Percentiles rank a stretch among this genome's conserved stretches.
phyloP scores from a whole-genome alignment of 2,113 vertebrate species.

The Crotalus helleri region DNA sequence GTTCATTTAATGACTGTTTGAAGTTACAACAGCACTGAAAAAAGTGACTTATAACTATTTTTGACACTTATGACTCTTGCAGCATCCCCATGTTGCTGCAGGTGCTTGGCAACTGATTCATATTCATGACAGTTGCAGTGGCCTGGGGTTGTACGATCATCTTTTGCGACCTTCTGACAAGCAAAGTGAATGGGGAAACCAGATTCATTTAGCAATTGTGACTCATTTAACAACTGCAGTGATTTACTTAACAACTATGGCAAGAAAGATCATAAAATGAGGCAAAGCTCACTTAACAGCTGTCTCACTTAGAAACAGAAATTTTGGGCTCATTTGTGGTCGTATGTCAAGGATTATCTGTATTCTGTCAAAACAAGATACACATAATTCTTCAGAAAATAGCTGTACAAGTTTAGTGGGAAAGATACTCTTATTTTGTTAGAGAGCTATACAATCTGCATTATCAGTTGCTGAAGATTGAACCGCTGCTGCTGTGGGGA shows the following conservation, averaged over 20 bases:
- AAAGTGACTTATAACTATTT: neutral
- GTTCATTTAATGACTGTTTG: neutral
- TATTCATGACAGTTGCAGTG: neutral
- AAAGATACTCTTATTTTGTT: neutral
- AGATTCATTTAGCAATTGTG: neutral
- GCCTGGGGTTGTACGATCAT: neutral
- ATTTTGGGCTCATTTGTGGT: neutral
- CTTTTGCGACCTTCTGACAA: neutral
- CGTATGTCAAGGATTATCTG: neutral
- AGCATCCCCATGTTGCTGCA: neutral
- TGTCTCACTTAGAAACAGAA: neutral
- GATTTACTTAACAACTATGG: neutral
- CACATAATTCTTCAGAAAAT: neutral
- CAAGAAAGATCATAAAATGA: neutral
- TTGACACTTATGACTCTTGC: neutral
- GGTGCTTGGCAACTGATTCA: neutral
- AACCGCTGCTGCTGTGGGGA: neutral
- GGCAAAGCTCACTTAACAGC: neutral
- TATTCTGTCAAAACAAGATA: neutral
- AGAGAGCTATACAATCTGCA: neutral
- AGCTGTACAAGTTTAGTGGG: neutral
- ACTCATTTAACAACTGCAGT: neutral
- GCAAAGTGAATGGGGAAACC: neutral
- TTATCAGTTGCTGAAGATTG: neutral
- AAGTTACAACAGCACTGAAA: neutral